phyloP scores from a whole-genome alignment of 2,113 vertebrate species.

The Trematomus loennbergii region DNA sequence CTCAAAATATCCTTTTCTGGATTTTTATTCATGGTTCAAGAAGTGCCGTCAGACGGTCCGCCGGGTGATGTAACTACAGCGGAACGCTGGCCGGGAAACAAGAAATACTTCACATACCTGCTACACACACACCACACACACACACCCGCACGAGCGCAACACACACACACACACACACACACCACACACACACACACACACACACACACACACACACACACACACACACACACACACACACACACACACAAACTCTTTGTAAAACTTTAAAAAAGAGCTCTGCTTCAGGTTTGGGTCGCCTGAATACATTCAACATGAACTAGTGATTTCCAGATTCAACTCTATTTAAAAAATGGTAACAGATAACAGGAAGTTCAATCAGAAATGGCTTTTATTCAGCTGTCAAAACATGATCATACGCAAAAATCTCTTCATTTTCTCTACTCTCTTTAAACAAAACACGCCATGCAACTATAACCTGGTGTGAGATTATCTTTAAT shows the following conservation, averaged over 20 bases:
- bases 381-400: conserved; percentile 16
- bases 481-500: neutral
- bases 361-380: neutral
- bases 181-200: conserved; percentile 16
- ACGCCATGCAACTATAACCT: neutral
- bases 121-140: neutral
- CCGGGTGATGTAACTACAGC: conserved; percentile 36
- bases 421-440: neutral
- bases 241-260: conserved; percentile 3
- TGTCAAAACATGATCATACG: neutral
- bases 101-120: conserved; percentile 67
- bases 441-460: neutral
- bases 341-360: neutral
- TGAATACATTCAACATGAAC: neutral
- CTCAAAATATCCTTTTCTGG: conserved; percentile 67
- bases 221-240: conserved; percentile 17
- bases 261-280: conserved; percentile 5
- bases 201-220: neutral
- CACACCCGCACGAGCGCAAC: too few species aligned
- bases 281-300: neutral
- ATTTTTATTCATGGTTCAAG: conserved; percentile 56
- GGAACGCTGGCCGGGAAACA: conserved; percentile 26
- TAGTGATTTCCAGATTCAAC: neutral
- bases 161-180: conserved; percentile 1
- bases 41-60: conserved; percentile 49